Conservation (phyloP, 2,113 vertebrate species). For the Equus przewalskii region DNA sequence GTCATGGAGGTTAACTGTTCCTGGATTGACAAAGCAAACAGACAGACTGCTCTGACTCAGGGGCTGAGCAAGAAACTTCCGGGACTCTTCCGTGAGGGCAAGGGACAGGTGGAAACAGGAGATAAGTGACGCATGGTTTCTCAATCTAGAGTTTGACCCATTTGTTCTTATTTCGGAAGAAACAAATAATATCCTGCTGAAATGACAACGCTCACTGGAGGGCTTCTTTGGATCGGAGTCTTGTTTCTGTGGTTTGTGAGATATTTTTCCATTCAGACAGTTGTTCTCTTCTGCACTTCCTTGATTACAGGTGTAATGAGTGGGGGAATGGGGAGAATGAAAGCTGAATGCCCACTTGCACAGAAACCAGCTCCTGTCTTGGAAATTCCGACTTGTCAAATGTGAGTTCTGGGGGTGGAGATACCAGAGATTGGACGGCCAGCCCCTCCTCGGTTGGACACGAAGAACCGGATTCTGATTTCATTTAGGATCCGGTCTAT, state of each 20-base stretch:
- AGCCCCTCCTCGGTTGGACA: not conserved
- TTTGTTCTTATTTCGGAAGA: constrained; percentile 42
- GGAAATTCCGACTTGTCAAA: not conserved
- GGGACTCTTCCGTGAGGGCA: not conserved
- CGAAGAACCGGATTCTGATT: not conserved
- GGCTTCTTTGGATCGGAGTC: constrained; percentile 40
- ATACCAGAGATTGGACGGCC: not conserved
- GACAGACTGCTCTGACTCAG: not conserved
- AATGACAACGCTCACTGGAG: not conserved
- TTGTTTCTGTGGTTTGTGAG: not conserved
- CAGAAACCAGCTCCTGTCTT: not conserved
- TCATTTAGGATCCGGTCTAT: not conserved
- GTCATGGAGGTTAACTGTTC: constrained; percentile 63
- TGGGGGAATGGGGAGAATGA: not conserved
- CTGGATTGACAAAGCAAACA: constrained; percentile 70
- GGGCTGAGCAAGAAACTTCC: constrained; percentile 12
- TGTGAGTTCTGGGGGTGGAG: not conserved
- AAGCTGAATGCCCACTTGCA: not conserved
- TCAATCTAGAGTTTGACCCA: not conserved
- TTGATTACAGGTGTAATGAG: not conserved
- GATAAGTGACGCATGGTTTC: not conserved
- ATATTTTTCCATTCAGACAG: not conserved
- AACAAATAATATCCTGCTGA: constrained; percentile 45
- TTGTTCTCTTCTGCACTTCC: constrained; percentile 7
- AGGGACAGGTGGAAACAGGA: not conserved